Evolutionary conservation across 2,888 invertebrate species (phyloP).

Genomic region (Temnothorax unifasciatus): DNA sequence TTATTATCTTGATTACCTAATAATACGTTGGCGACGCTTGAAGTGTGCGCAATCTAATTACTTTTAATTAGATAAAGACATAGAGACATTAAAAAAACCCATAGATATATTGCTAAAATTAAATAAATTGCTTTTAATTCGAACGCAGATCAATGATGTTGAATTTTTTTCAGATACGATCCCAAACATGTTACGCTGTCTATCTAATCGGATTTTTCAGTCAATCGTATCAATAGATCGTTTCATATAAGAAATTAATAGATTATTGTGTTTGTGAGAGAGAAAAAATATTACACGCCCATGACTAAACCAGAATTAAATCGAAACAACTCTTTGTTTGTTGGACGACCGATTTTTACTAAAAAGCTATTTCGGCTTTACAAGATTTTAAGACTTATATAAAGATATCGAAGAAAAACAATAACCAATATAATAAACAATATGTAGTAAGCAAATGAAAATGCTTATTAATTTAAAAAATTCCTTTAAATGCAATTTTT

Average conservation of each 20-base stretch:
- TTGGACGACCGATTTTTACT: not conserved
- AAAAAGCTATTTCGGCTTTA: not conserved
- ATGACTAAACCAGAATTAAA: not conserved
- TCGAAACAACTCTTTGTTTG: not conserved
- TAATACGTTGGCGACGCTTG: conserved; percentile 15
- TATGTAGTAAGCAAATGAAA: not conserved
- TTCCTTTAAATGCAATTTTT: not conserved
- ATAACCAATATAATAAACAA: not conserved
- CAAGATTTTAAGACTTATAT: not conserved
- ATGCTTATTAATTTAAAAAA: not conserved
- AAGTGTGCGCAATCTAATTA: conserved; percentile 33
- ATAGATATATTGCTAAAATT: not conserved
- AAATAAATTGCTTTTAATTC: conserved; percentile 30
- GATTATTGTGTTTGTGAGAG: not conserved
- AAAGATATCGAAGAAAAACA: not conserved
- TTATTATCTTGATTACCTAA: conserved; percentile 35
- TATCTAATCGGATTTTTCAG: not conserved
- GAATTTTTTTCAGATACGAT: not conserved
- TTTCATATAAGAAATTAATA: not conserved
- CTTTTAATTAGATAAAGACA: conserved; percentile 29
- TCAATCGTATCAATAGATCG: not conserved
- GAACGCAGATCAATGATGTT: not conserved
- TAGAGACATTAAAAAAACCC: not conserved
- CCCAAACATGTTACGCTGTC: not conserved
- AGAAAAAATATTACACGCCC: not conserved